A percentile compares a stretch with the other conserved stretches of the same genome.
Evolutionary conservation across 2,113 vertebrate genomes (phyloP).

Genomic region (Melierax canorus): DNA sequence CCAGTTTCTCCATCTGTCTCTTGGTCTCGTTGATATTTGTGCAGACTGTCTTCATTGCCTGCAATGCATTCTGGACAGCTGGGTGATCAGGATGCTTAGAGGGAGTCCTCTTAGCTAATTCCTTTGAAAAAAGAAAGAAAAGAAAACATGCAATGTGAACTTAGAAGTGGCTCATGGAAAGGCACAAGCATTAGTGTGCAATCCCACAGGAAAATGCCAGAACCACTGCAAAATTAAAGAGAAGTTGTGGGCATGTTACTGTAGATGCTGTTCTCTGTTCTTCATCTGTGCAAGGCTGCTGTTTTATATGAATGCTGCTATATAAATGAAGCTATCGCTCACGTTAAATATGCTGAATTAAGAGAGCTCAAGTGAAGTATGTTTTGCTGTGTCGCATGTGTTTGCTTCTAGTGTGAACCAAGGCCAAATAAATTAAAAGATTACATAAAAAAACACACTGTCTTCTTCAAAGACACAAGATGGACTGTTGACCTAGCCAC

Average conservation of each 20-base stretch:
- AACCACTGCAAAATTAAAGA: neutral
- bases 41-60: slow-evolving; percentile 97
- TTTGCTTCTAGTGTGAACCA: neutral
- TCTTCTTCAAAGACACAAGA: neutral
- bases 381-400: neutral
- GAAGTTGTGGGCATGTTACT: neutral
- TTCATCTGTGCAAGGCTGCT: neutral
- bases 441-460: neutral
- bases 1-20: slow-evolving; percentile 98
- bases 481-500: neutral
- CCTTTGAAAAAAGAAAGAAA: slow-evolving; percentile 67
- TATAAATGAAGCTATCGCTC: neutral
- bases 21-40: slow-evolving; percentile 99
- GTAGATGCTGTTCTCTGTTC: neutral
- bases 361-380: neutral
- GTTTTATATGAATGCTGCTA: neutral
- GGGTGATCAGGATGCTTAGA: slow-evolving; percentile 92
- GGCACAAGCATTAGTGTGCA: neutral
- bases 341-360: neutral
- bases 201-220: neutral
- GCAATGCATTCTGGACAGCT: slow-evolving; percentile 89
- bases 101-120: slow-evolving; percentile 93
- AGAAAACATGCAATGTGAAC: neutral
- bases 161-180: neutral
- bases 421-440: neutral